Conservation (phyloP, 2,797 vertebrate species). For the Dendrocincla tyrannina region DNA sequence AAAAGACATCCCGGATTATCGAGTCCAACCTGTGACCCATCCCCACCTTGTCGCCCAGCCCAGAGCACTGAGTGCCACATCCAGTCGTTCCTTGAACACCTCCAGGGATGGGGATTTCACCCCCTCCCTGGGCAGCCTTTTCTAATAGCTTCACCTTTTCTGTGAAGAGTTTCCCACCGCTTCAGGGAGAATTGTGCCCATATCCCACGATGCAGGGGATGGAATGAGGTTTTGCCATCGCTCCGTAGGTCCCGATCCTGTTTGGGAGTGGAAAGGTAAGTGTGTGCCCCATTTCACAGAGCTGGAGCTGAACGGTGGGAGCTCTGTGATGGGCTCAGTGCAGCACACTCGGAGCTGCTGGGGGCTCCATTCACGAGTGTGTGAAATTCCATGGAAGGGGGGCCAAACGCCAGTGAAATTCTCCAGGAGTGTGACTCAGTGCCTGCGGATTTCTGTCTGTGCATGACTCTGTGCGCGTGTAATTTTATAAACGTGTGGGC, state of each 20-base stretch:
- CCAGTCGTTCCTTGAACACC: not conserved
- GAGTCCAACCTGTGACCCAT: not conserved
- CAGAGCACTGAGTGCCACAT: not conserved
- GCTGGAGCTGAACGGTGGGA: fast-evolving
- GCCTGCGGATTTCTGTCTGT: not conserved
- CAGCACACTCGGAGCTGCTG: not conserved
- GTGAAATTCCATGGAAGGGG: not conserved
- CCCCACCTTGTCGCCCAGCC: too few relatives aligned
- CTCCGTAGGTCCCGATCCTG: fast-evolving
- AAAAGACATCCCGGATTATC: not conserved
- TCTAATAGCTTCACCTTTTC: not conserved
- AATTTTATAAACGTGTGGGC: not conserved
- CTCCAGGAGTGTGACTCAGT: not conserved
- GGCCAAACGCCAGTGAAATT: not conserved
- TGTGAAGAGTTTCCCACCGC: not conserved
- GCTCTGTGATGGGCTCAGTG: fast-evolving
- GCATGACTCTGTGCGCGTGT: not conserved
- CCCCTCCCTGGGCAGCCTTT: not conserved
- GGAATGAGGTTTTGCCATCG: not conserved
- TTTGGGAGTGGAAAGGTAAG: not conserved
- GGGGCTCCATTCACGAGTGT: fast-evolving
- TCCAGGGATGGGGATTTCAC: not conserved
- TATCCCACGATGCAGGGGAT: fast-evolving
- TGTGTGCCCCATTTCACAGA: fast-evolving
- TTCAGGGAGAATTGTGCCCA: fast-evolving